Evolutionary conservation across 2,888 invertebrate species (phyloP).

Genomic region (Hoplodrina blanda): DNA sequence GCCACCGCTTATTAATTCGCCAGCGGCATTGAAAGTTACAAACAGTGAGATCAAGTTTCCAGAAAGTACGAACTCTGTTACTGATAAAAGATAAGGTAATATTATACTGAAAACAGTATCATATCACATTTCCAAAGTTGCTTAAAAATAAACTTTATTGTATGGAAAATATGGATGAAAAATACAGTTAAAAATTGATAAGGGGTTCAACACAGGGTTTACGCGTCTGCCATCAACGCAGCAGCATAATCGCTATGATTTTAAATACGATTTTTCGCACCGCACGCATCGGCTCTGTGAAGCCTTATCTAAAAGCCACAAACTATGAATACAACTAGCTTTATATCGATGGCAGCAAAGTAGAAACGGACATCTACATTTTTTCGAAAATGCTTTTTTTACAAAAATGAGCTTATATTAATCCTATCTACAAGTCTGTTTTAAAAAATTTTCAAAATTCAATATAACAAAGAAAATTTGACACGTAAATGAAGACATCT

Average conservation of each 20-base stretch:
- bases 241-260: not conserved
- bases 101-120: constrained; percentile 14
- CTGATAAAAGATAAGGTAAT: constrained; percentile 5
- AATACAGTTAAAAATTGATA: not conserved
- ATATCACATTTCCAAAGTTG: not conserved
- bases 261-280: not conserved
- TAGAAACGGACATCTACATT: too few species aligned
- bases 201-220: not conserved
- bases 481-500: too few species aligned
- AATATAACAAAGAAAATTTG: too few species aligned
- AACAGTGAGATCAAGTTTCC: not conserved
- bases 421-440: too few species aligned
- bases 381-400: too few species aligned
- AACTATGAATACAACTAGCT: not conserved
- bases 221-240: accelerated
- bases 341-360: too few species aligned
- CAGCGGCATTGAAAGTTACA: constrained; percentile 14
- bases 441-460: too few species aligned
- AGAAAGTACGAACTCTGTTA: constrained; percentile 15
- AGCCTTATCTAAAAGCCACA: not conserved
- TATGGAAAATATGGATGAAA: not conserved
- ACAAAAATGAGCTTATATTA: too few species aligned
- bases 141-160: not conserved
- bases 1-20: not conserved
- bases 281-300: too few species aligned